These are phyloP conservation scores for Lutraria lutraria DNA, from an alignment of 2,888 invertebrate genomes.

Conservation along the genomic window DNA sequence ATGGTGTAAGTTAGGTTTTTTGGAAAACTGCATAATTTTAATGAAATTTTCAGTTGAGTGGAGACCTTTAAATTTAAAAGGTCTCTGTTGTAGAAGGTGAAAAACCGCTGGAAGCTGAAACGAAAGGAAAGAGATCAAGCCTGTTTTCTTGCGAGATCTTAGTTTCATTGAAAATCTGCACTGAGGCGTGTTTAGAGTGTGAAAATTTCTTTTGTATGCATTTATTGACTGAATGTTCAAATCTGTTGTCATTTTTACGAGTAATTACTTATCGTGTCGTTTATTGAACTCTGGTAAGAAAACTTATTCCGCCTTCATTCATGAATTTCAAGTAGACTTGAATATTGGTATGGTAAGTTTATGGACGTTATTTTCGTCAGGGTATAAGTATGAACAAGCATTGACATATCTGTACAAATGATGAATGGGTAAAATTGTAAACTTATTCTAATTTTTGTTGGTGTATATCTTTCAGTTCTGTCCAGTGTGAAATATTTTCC, in stretches of 20 bases:
- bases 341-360: conserved; percentile 17
- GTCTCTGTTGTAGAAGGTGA: too few species aligned
- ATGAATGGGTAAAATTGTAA: not conserved
- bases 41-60: too few species aligned
- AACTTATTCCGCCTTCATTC: conserved; percentile 31
- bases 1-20: too few species aligned
- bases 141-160: not conserved
- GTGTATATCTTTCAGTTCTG: not conserved
- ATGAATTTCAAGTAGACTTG: conserved; percentile 30
- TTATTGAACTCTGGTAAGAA: not conserved
- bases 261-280: conserved; percentile 32
- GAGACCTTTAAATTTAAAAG: too few species aligned
- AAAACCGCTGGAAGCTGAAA: too few species aligned
- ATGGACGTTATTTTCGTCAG: not conserved
- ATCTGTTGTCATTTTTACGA: conserved; percentile 25
- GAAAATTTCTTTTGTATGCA: conserved; percentile 46
- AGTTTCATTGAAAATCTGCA: conserved; percentile 26
- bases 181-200: conserved; percentile 8
- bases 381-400: not conserved
- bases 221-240: conserved; percentile 38
- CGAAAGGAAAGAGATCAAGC: too few species aligned
- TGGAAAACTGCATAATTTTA: too few species aligned
- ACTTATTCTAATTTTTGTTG: not conserved
- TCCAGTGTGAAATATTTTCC: not conserved
- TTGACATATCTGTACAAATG: not conserved